A percentile compares a stretch with the other conserved stretches of the same genome.
Conservation (phyloP, 2,113 vertebrate genomes). For the Aegypius monachus region DNA sequence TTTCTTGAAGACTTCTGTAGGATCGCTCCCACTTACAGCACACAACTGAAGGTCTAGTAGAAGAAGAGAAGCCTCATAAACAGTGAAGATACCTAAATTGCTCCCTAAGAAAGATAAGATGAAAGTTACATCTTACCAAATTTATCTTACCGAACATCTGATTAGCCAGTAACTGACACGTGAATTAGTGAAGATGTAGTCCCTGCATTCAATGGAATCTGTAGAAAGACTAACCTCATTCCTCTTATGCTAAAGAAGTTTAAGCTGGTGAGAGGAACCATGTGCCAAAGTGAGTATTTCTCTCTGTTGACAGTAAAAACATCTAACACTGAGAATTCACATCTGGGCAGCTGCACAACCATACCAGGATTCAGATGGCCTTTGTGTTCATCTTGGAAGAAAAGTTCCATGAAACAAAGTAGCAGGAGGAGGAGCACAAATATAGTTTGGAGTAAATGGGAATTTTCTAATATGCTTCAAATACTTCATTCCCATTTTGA, state of each 20-base stretch:
- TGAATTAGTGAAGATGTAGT: neutral
- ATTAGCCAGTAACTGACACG: neutral
- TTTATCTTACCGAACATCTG: neutral
- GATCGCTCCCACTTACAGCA: neutral
- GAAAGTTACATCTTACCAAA: neutral
- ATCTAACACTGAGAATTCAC: neutral
- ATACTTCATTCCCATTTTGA: neutral
- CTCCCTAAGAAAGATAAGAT: neutral
- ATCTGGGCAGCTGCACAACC: neutral
- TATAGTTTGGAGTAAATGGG: neutral
- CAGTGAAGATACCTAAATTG: no score
- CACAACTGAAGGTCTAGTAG: neutral
- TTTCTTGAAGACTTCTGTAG: neutral
- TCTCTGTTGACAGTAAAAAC: neutral
- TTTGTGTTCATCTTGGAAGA: neutral
- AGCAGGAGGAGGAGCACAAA: neutral
- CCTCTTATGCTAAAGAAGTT: neutral
- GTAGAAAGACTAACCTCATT: neutral
- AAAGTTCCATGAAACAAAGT: neutral
- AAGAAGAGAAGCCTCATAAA: neutral
- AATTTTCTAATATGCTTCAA: neutral
- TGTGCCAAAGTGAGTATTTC: neutral
- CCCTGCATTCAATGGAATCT: neutral
- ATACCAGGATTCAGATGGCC: neutral
- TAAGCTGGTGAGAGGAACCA: neutral